Evolutionary conservation across 2,888 invertebrate genomes (phyloP).

Genomic region (Theretra japonica): DNA sequence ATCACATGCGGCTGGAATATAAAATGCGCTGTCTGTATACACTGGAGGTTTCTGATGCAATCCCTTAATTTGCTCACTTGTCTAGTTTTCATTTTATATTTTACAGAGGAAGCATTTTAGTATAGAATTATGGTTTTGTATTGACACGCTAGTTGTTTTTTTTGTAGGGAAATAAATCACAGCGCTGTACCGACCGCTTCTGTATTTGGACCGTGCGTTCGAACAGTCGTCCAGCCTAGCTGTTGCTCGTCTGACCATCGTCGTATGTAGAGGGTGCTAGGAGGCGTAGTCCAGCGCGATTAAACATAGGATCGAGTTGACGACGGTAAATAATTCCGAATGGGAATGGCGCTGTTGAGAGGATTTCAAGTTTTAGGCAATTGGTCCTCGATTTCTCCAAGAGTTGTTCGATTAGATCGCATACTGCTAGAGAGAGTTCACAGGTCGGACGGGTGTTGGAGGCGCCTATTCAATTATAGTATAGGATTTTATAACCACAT

Average conservation of each 20-base stretch:
- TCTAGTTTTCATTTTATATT: not conserved
- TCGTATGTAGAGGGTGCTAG: not conserved
- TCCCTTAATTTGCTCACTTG: slow-evolving; percentile 1
- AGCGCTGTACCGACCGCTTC: not conserved
- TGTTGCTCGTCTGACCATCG: not conserved
- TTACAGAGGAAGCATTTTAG: not conserved
- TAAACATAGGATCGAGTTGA: not conserved
- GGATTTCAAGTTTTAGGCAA: not conserved
- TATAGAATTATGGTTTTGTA: not conserved
- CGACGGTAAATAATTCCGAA: not conserved
- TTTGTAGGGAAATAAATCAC: not conserved
- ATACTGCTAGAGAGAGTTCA: not conserved
- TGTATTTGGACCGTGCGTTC: not conserved
- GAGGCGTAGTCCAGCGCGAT: not conserved
- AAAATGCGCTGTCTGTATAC: not conserved
- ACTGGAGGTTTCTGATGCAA: not conserved
- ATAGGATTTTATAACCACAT: not conserved
- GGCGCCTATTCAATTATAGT: not conserved
- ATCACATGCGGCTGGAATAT: slow-evolving; percentile 2
- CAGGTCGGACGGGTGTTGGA: not conserved
- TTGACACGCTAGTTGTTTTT: not conserved
- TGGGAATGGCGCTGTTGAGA: not conserved
- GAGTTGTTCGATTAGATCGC: not conserved
- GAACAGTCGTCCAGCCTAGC: not conserved
- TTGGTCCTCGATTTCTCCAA: not conserved